These are phyloP conservation scores for Silvanus unidentatus DNA, from an alignment of 2,888 invertebrate genomes.

Conservation along the genomic window DNA sequence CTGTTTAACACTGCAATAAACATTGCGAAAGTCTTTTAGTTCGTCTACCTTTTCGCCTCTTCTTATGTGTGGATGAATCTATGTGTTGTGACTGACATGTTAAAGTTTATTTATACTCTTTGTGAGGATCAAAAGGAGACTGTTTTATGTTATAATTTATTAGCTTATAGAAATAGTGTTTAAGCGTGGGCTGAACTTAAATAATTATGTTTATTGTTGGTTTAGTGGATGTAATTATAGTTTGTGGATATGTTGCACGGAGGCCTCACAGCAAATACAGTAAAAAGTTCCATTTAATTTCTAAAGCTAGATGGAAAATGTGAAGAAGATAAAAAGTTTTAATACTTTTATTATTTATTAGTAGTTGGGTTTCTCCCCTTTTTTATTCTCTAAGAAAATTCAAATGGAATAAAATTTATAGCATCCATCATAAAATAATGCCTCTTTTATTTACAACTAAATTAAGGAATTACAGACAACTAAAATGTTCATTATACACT, in stretches of 20 bases:
- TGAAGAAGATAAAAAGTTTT: too few species aligned
- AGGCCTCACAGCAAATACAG: too few species aligned
- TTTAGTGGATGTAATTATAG: slow-evolving; percentile 16
- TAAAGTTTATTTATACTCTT: slow-evolving; percentile 40
- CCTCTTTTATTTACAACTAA: slow-evolving; percentile 23
- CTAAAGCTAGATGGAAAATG: too few species aligned
- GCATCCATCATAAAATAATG: slow-evolving; percentile 15
- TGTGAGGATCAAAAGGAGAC: slow-evolving; percentile 38
- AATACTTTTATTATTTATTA: too few species aligned
- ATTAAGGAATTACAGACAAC: slow-evolving; percentile 21
- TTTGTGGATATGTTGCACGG: too few species aligned
- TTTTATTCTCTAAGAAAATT: too few species aligned
- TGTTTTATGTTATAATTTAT: slow-evolving; percentile 44
- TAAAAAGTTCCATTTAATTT: too few species aligned
- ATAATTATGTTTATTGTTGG: slow-evolving; percentile 39
- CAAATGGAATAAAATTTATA: slow-evolving; percentile 18
- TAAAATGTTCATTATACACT: slow-evolving; percentile 20
- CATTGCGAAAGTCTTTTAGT: slow-evolving; percentile 36
- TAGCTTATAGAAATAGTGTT: slow-evolving; percentile 30
- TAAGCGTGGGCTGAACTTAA: slow-evolving; percentile 35
- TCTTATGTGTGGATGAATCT: slow-evolving; percentile 7
- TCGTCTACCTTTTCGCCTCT: slow-evolving; percentile 35
- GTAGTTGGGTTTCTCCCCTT: too few species aligned
- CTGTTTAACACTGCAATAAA: slow-evolving; percentile 36
- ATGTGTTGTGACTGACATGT: slow-evolving; percentile 39